These are phyloP conservation scores for Sardina pilchardus DNA, from an alignment of 2,113 vertebrate species.

Conservation along the genomic window DNA sequence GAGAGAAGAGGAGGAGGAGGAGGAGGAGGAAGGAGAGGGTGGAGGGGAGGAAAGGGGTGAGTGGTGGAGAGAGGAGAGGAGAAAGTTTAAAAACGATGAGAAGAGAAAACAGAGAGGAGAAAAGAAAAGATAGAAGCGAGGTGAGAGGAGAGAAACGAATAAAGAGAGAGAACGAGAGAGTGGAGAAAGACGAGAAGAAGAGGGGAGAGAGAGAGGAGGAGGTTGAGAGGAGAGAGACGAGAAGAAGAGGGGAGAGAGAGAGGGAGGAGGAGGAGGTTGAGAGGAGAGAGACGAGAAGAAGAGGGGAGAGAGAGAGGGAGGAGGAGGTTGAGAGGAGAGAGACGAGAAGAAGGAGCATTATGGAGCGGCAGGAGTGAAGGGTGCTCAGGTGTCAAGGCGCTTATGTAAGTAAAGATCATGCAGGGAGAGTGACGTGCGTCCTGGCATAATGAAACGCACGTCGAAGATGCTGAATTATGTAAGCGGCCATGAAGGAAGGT, in stretches of 20 bases:
- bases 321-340: neutral
- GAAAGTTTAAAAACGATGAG: neutral
- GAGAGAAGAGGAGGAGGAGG: neutral
- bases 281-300: neutral
- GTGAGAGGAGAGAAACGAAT: neutral
- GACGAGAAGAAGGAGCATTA: neutral
- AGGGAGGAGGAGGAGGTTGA: neutral
- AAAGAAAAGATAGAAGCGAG: neutral
- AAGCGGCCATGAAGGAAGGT: conserved; percentile 2
- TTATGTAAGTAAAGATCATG: conserved; percentile 2
- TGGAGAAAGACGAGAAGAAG: neutral
- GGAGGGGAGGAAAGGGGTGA: neutral
- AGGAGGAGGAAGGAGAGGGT: neutral
- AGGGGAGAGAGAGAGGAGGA: neutral
- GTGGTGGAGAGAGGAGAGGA: neutral
- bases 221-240: neutral
- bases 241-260: neutral
- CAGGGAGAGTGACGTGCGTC: neutral
- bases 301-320: too few relatives aligned
- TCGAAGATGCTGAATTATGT: conserved; percentile 12
- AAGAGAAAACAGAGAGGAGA: neutral
- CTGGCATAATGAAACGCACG: neutral
- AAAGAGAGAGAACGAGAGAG: neutral
- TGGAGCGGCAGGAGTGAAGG: neutral
- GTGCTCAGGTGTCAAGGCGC: neutral